Base-by-base conservation (phyloP, 2,888 invertebrate species). In the Tridacna gigas region DNA sequence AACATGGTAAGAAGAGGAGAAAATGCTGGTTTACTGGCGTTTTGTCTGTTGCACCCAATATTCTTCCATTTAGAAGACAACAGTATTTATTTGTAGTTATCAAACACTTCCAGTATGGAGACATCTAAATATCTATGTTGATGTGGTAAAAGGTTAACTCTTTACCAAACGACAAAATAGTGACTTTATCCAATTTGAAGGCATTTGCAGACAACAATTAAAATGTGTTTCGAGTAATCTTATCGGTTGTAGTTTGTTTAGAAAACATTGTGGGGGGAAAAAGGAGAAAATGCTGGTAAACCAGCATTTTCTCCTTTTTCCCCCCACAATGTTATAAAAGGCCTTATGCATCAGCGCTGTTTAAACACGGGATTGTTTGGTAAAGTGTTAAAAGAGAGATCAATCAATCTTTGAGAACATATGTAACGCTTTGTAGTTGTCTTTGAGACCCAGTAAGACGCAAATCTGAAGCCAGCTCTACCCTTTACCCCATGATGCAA, bases 361-460 rank as follows among this genome's bases (percentile, higher is more conserved):
- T 7, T 2, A 37, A 37, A 37, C 2, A 37, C 37, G 2, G 37
- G 37, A 4, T 37, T 37, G 37, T 56, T 3, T 5, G 22, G 37
- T 37, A 37, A 37, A 37, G 37, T 4, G 18, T 20, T 67, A 4
- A 71, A 48, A 51, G 5, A 71, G 26, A 71, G 71, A 71, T 71
- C 71, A 51, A 51, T 71, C 71, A 48, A 71, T 51, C n/a, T 71
- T 25, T n/a, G 45, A n/a, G 47, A 51, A 48, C 71, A 71, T 71
- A 71, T 71, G 71, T 51, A 71, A 25, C 51, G 22, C 71, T 71
- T 71, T 71, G 71, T 71, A 71, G 47, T 4, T 28, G n/a, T 71
- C 71, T 71, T 71, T 71, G 71, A 71, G 51, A 48, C 22, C 51
- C 51, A 71, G 51, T 71, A 71, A 71, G 48, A 71, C 71, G 51